Base-by-base conservation (phyloP, 2,113 vertebrate genomes). In the Indri indri region DNA sequence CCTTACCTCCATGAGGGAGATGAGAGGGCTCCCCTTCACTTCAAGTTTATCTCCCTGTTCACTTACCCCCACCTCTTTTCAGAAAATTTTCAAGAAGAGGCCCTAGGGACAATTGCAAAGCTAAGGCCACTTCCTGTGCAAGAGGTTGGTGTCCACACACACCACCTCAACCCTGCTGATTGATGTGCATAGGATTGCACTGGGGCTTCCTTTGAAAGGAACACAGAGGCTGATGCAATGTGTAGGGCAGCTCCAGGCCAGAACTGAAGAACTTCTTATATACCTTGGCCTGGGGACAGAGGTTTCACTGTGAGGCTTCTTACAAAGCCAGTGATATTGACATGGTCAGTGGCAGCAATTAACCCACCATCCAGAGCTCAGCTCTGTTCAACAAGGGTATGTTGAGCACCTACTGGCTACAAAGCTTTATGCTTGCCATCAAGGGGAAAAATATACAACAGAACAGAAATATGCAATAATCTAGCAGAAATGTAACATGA, bases 101-200 rank as follows among this genome's bases (percentile, higher is more conserved):
- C 16, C 76, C 30, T 47, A 68, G 50, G 52, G 45, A 95, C 20
- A 96, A 76, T 96, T 97, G 89, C 97, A 93, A 95, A 90, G 59
- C 40, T 88, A 81, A 93, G 52, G 32, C 97, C 92, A 98, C 92
- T 97, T 97, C 95, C 87, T 97, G 65, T 96, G 95, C 88, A 97
- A 98, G 91, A 96, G 54, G 16, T 42, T 12, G 12, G 52, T 98
- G 95, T 97, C 90, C 92, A 98, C 97, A 97, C 8, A 90, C 25
- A 88, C 70, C 17, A 95, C 30, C 84, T 63, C 95, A 95, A 82
- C 65, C 30, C 63, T 82, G 37, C 50, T 88, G 73, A 94, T 97
- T 97, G 40, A 84, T 88, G 14, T 95, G 80, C 57, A 81, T 59
- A 96, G 50, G 57, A 91, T 97, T 97, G 85, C 95, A 92, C 12